Evolutionary conservation across 1,140 invertebrate genomes (phyloP).

Genomic region (Hylyphantes graminicola): DNA sequence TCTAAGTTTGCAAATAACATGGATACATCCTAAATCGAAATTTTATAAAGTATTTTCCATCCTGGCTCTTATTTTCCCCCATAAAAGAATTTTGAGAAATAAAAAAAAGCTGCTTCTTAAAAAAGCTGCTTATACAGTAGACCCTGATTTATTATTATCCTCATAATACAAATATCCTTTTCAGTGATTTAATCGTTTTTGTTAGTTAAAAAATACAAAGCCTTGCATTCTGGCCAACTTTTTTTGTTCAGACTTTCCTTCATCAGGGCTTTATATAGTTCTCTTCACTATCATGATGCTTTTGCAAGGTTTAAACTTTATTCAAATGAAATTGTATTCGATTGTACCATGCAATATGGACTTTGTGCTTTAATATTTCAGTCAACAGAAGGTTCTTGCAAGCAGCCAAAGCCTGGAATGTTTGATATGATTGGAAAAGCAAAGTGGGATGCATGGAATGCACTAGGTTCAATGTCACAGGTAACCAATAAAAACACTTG

Average conservation of each 20-base stretch:
- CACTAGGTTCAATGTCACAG: constrained; percentile 68
- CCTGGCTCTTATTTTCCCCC: too few species aligned
- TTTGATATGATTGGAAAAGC: constrained; percentile 75
- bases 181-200: not conserved
- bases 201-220: not conserved
- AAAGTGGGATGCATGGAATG: constrained; percentile 76
- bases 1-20: too few species aligned
- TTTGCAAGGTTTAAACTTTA: not conserved
- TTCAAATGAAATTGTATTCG: not conserved
- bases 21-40: too few species aligned
- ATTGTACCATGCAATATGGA: not conserved
- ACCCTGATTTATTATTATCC: too few species aligned
- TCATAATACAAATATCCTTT: too few species aligned
- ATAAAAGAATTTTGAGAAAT: too few species aligned
- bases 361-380: constrained; percentile 63
- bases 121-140: too few species aligned
- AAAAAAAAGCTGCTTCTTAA: too few species aligned
- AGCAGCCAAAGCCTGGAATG: constrained; percentile 72
- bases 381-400: constrained; percentile 72
- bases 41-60: too few species aligned
- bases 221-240: not conserved
- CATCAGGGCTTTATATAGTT: not conserved
- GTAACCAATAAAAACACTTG: constrained; percentile 62
- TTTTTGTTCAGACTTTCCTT: not conserved
- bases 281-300: not conserved